Percentiles rank a stretch among this genome's conserved stretches.
Conservation (phyloP, 30 jellyfish, hydroid and myxozoan species). For the Aurelia aurita complex sp. Pacific region DNA sequence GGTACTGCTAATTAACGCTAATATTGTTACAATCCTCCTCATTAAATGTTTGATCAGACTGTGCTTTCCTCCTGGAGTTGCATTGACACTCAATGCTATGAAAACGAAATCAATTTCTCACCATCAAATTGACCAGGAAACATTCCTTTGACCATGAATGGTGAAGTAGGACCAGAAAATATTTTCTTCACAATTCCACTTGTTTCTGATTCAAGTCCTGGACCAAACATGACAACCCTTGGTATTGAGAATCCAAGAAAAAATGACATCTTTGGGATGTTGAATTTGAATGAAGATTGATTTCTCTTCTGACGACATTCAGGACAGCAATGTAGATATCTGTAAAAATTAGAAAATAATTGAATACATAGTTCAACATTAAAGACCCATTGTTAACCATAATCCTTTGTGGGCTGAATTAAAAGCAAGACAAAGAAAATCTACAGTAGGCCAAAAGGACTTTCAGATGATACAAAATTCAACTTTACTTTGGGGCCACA, state of each 20-base stretch:
- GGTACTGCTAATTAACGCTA: no score
- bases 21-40: no score
- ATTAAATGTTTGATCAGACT: no score
- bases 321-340: conserved; percentile 93
- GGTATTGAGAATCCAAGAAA: conserved; percentile 89
- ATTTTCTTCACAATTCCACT: conserved; percentile 80
- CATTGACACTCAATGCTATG: no score
- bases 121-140: conserved; percentile 99
- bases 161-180: conserved; percentile 85
- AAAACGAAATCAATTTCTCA: background rate
- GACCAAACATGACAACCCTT: conserved; percentile 96
- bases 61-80: no score
- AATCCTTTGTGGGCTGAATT: no score
- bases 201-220: conserved; percentile 91
- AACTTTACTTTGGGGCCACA: no score
- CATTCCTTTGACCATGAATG: conserved; percentile 87
- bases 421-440: no score
- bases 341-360: conserved; percentile 7
- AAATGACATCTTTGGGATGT: conserved; percentile 80
- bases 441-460: no score
- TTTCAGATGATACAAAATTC: no score
- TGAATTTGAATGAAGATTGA: conserved; percentile 36
- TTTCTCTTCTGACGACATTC: conserved; percentile 57
- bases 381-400: no score
- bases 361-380: no score